Evolutionary conservation across 2,113 vertebrate genomes (phyloP), one percentile per base, ranked within the genome.

Genomic region (Oncorhynchus keta): DNA sequence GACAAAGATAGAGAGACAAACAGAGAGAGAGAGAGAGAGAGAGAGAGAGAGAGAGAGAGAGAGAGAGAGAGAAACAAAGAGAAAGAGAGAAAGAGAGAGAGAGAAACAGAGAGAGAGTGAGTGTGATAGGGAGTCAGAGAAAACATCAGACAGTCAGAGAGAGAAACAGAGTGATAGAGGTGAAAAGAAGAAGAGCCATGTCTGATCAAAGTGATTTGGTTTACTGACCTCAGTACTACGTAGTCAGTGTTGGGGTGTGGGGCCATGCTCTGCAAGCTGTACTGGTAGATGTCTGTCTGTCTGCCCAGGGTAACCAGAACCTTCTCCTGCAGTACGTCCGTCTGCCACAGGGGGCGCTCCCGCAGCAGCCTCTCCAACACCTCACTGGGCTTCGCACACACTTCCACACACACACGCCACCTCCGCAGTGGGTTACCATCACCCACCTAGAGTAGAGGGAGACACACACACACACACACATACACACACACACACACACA

Each of bases 201-300:
- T 55, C 14, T 45, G 39, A 55, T 51, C 14, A 8, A 45, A 55
- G 1, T 55, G 51, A 55, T 51, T 51, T 51, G 3, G 0, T 51
- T 14, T 5, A 49, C 93, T 92, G 74, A 98, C 98, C 98, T 96
- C 69, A 99, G 95, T 79, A 98, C 93, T 24, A 99, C 94, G n/a
- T 95, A 99, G 88, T 99, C 97, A 76, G 94, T 92, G 90, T 92
- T 86, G 0, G 97, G 97, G 48, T 97, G 97, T 26, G 98, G 97
- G 45, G 94, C 91, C 97, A 99, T 99, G 92, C 92, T 96, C 87
- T 92, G 91, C 86, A 96, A 76, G 84, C 95, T 94, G n/a, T 95
- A 98, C 84, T 97, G 96, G 78, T 95, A 98, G 81, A 99, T 89
- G 72, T 99, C 98, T 0, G 96, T 99, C 77, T 97, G 97, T 76